Evolutionary conservation across 1,140 invertebrate species (phyloP), one percentile per base, ranked within the genome.

Genomic region (Apis florea): DNA sequence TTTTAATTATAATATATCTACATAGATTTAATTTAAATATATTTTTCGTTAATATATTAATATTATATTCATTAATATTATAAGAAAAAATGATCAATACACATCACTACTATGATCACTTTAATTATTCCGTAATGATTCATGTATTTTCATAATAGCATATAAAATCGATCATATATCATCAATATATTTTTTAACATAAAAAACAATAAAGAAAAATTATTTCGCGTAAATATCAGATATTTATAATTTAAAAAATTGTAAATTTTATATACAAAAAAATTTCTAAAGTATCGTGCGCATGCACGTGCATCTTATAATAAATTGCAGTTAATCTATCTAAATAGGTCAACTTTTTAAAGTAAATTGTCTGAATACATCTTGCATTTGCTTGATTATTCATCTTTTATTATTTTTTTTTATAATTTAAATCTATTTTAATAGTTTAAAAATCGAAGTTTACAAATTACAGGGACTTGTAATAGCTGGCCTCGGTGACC

Each of bases 401-500:
- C 49, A 4, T 21, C 15, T 24, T 19, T 80, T 15, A 4, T 13
- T 12, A 17, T 10, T 19, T 2, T 26, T 19, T 17, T 51, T 8
- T 10, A 6, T 51, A 13, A 6, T 49, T 9, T 26, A 40, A 40
- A 12, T 47, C 24, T 24, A 24, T 8, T 56, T 15, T 31, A 19
- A 2, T 4, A 3, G 17, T 21, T 3, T 67, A 24, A 67, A 59
- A 75, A 81, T 15, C 9, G 15, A 21, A 75, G 0, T 75, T 81
- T 75, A 5, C 5, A 56, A 59, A 75, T 95, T 95, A 67, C 91
- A 98, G 97, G 96, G 97, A 49, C 94, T 98, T 75, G 97, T 98
- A 59, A 95, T 98, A 58, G 99, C 99, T 90, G 99, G 99, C 61
- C 95, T 99, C 71, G 97, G 98, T 89, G 99, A 99, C 94, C 94